Base-by-base conservation (phyloP, 35 echinoderm and acorn worm species). In the Patiria miniata region DNA sequence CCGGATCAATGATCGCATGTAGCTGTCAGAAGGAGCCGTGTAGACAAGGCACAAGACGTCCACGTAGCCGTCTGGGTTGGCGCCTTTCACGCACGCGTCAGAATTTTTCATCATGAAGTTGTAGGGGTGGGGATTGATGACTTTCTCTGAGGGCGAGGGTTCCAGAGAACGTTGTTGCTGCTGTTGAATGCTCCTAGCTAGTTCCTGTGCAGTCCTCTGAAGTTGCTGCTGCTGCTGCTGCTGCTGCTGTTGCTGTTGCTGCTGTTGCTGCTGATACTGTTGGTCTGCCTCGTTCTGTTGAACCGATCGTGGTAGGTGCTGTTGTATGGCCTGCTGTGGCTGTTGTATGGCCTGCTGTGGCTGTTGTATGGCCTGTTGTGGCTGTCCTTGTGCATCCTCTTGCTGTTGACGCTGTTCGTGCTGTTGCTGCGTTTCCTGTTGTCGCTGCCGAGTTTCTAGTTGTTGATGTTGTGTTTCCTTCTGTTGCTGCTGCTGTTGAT, bases 1-100 rank as follows among this genome's bases (percentile, higher is more conserved):
- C 6, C 82, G 51, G 65, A 73, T 73, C 26, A 26, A 23, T 10
- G 65, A 73, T 23, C 65, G 65, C 65, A 73, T 73, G 65, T 32
- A 15, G 14, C 3, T 73, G 65, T 73, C 65, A 10, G 26, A 26
- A 0, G 65, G 65, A 1, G 65, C 65, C 1, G 65, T 73, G 65
- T 32, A 73, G 10, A 73, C 65, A 18, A 73, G 65, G 65, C 65
- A 73, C 1, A 73, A 34, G 26, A 34, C 65, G 65, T 73, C 65
- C n/a, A 73, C 65, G 30, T 73, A 23, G n/a, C 65, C 65, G 26
- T 73, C 65, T 18, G 65, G 26, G 26, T 73, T 73, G 26, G 65
- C 65, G 26, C 65, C 65, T 73, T 73, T 16, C 22, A 8, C 7
- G 65, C 65, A 73, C 65, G 65, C 65, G 26, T 73, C 34, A 18